Base-by-base conservation (phyloP, 1,140 invertebrate species). In the Platyura marginata region DNA sequence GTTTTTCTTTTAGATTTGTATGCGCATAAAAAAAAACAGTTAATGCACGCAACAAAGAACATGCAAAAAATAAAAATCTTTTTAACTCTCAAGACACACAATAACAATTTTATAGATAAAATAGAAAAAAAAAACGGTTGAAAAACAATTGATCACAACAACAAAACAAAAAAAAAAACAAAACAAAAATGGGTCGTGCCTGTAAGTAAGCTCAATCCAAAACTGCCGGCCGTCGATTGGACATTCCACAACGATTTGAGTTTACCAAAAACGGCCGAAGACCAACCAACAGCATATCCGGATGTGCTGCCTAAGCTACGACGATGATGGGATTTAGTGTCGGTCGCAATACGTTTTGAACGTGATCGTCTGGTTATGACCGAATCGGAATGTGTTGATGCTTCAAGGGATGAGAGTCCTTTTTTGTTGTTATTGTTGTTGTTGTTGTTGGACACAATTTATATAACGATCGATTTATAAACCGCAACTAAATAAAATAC, bases 171-270 rank as follows among this genome's bases (percentile, higher is more conserved):
- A 29, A 6, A 29, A 29, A 6, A 13, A 29, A 29, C 34, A 18
- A 34, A 19, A 9, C 11, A 34, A 34, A 13, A 42, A 15, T 18
- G n/a, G 20, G 16, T 25, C 16, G 18, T 61, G 56, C 58, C 58
- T 61, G 71, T 71, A 45, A 86, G 69, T 63, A 83, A 81, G 69
- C 85, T 85, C 49, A 85, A 69, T 50, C 81, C 81, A 44, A 69
- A 59, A 57, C 71, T 74, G 32, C 75, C 66, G 40, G 74, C 74
- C 37, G 71, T 75, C 18, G 75, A 72, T 47, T 80, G 79, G 48
- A 72, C 72, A 48, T 71, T 80, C 82, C 83, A 87, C 42, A 88
- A 63, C 10, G 82, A 86, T 55, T 81, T 80, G 58, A 87, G 87
- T 70, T 87, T 88, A 52, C 80, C 80, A 51, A 87, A 73, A 43